Percentiles rank a stretch among this genome's conserved stretches.
Evolutionary conservation across 2,888 invertebrate species (phyloP).

Genomic region (Colletes collaris): DNA sequence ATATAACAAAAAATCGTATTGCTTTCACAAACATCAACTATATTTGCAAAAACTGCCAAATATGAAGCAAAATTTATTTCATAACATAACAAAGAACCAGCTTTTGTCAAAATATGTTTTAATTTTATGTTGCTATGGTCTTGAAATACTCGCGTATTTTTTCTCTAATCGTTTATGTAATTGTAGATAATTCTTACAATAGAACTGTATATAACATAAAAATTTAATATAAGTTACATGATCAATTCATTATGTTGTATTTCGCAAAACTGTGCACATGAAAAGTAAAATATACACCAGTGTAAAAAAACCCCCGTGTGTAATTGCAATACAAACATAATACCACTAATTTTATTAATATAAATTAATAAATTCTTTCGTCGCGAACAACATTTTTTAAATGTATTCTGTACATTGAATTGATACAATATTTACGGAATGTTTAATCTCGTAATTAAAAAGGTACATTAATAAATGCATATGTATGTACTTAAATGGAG

Average conservation of each 20-base stretch:
- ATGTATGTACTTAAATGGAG: too few relatives aligned
- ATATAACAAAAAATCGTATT: background rate
- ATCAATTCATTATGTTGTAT: constrained; percentile 39
- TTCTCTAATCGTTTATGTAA: constrained; percentile 34
- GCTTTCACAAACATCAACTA: constrained; percentile 11
- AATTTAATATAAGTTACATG: constrained; percentile 37
- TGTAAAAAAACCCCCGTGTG: constrained; percentile 17
- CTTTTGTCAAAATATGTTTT: constrained; percentile 11
- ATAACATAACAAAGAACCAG: constrained; percentile 19
- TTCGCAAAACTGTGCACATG: constrained; percentile 44
- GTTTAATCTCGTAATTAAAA: background rate
- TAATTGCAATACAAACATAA: constrained; percentile 34
- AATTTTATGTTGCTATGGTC: constrained; percentile 21
- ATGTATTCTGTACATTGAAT: background rate
- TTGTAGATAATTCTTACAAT: constrained; percentile 50
- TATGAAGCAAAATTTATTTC: constrained; percentile 18
- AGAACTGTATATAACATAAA: constrained; percentile 49
- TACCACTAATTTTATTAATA: constrained; percentile 11
- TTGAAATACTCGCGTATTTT: constrained; percentile 18
- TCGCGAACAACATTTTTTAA: background rate
- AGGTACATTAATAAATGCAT: too few relatives aligned
- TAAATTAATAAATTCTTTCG: background rate
- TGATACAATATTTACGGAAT: background rate
- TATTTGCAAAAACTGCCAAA: constrained; percentile 38
- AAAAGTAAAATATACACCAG: constrained; percentile 41